Percentiles rank a stretch among this genome's conserved stretches.
These are phyloP conservation scores for Ganaspis brasiliensis DNA, from an alignment of 2,888 invertebrate species.

Conservation along the genomic window DNA sequence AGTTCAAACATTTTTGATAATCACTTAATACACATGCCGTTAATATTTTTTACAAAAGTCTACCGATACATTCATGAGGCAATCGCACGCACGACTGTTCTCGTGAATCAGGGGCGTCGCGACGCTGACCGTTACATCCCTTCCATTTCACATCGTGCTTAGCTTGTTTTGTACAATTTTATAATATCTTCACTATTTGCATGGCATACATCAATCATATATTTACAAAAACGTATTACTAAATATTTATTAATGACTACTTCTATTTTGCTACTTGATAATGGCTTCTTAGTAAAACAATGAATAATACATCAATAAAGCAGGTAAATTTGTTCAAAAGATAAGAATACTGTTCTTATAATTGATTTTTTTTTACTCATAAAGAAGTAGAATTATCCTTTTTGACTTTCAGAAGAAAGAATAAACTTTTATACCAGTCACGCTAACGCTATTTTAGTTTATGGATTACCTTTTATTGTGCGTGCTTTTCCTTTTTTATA, in stretches of 20 bases:
- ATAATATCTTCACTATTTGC: background rate
- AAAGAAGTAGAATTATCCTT: background rate
- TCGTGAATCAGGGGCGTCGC: slow-evolving; percentile 48
- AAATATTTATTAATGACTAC: slow-evolving; percentile 2
- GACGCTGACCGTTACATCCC: slow-evolving; percentile 57
- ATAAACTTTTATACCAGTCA: background rate
- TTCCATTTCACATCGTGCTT: slow-evolving; percentile 36
- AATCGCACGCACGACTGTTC: slow-evolving; percentile 54
- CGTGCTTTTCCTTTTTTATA: background rate
- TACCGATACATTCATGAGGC: slow-evolving; percentile 39
- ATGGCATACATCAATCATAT: background rate
- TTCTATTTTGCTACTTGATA: background rate
- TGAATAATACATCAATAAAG: no score
- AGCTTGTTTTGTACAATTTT: background rate
- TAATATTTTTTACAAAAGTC: slow-evolving; percentile 6
- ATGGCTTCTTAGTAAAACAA: background rate
- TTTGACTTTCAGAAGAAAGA: background rate
- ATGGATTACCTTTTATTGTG: background rate
- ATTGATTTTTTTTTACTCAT: background rate
- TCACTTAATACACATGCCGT: background rate
- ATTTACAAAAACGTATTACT: background rate
- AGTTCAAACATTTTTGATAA: background rate
- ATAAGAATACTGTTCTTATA: background rate
- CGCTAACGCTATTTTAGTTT: background rate
- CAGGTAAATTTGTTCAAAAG: background rate